Percentiles rank a stretch among this genome's conserved stretches.
Conservation (phyloP, 2,113 vertebrate species). For the Chaenogobius annularis region DNA sequence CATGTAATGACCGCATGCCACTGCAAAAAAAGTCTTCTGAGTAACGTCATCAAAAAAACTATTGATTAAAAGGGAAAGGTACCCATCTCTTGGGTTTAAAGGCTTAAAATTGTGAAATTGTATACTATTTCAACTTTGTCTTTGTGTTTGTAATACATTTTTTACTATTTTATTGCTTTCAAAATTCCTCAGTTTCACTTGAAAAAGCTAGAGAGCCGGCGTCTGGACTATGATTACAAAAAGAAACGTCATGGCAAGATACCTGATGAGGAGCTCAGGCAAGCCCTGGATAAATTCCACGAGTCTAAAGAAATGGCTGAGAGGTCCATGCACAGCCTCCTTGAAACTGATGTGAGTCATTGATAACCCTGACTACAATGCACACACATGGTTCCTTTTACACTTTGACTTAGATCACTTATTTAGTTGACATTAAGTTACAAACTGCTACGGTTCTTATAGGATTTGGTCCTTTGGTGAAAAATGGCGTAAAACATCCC, state of each 20-base stretch:
- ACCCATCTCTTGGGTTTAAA: no score
- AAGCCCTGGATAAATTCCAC: constrained; percentile 92
- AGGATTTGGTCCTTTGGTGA: no score
- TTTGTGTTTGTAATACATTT: neutral
- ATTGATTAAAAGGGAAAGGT: no score
- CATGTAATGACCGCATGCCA: no score
- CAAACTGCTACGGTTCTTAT: no score
- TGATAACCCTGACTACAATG: neutral
- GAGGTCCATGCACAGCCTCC: constrained; percentile 91
- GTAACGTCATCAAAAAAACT: no score
- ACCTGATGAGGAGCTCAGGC: constrained; percentile 87
- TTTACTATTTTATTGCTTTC: neutral
- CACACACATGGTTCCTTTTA: neutral
- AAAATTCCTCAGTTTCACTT: constrained; percentile 83
- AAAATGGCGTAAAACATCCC: no score
- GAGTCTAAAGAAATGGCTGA: constrained; percentile 93
- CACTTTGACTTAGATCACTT: neutral
- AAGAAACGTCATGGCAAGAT: constrained; percentile 98
- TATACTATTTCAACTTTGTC: neutral
- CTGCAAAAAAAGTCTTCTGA: no score
- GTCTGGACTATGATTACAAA: constrained; percentile 97
- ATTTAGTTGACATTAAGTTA: neutral
- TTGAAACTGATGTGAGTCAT: constrained; percentile 91
- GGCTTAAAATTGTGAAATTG: no score
- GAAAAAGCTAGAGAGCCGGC: constrained; percentile 93